A percentile compares a stretch with the other conserved stretches of the same genome.
These are phyloP conservation scores for Brachionus rubens DNA, from an alignment of 1,140 invertebrate genomes.

Conservation along the genomic window DNA sequence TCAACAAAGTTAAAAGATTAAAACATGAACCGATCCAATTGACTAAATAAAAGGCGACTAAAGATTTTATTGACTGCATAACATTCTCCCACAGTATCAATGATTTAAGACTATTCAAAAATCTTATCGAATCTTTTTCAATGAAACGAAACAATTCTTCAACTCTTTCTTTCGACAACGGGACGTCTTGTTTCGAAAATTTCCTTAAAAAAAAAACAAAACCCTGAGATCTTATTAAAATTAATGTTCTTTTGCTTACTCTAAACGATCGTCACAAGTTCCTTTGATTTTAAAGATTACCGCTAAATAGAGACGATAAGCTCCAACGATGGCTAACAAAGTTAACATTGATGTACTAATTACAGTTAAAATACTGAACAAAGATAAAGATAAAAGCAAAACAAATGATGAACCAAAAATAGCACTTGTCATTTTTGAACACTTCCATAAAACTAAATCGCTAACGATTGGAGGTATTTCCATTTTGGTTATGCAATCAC, in stretches of 20 bases:
- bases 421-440: constrained; percentile 84
- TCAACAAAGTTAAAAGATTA: constrained; percentile 15
- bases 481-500: too few relatives aligned
- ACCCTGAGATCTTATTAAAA: neutral
- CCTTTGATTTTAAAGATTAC: constrained; percentile 92
- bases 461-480: too few relatives aligned
- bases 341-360: constrained; percentile 83
- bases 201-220: constrained; percentile 61
- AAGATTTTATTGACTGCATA: constrained; percentile 71
- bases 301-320: constrained; percentile 91
- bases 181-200: constrained; percentile 79
- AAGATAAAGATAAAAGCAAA: constrained; percentile 82
- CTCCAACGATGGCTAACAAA: constrained; percentile 75
- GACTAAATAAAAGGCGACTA: neutral
- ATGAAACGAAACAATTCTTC: constrained; percentile 77
- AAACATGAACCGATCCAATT: constrained; percentile 11
- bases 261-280: constrained; percentile 93
- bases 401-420: constrained; percentile 81
- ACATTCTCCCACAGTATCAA: constrained; percentile 92
- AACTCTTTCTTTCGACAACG: constrained; percentile 79
- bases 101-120: constrained; percentile 75
- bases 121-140: constrained; percentile 77
- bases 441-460: constrained; percentile 91
- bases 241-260: constrained; percentile 68
- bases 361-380: constrained; percentile 91